These are phyloP conservation scores for Apteryx mantelli DNA, from an alignment of 2,113 vertebrate species.

Conservation along the genomic window DNA sequence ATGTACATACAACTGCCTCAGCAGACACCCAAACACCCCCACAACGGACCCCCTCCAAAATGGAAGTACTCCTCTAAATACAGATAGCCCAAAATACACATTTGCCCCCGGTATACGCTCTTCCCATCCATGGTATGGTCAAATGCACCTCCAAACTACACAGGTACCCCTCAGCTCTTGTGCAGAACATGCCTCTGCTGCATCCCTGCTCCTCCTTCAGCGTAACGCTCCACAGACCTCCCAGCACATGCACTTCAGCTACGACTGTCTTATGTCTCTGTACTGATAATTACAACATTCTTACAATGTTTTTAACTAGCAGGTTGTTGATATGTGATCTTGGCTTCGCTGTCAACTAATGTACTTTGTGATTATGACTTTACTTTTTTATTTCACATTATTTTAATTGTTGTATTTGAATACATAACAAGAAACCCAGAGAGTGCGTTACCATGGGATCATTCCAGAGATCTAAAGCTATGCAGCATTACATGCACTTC, in stretches of 20 bases:
- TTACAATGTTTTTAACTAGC: background rate
- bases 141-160: background rate
- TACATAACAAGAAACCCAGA: slow-evolving; percentile 22
- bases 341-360: background rate
- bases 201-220: background rate
- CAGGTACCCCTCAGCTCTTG: no score
- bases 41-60: background rate
- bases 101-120: no score
- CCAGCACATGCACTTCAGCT: background rate
- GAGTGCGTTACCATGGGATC: slow-evolving; percentile 57
- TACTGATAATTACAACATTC: background rate
- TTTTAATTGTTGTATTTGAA: slow-evolving; percentile 50
- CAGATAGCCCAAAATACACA: background rate
- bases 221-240: background rate
- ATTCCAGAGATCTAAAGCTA: background rate
- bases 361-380: slow-evolving; percentile 4
- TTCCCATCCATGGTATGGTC: background rate
- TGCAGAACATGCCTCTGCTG: background rate
- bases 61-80: background rate
- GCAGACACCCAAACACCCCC: background rate
- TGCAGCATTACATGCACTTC: background rate
- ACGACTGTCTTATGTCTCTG: background rate
- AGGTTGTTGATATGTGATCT: background rate
- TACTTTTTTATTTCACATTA: slow-evolving; percentile 35
- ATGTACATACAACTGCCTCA: background rate